Evolutionary conservation across 1,140 invertebrate species (phyloP).

Genomic region (Cydia splendana): DNA sequence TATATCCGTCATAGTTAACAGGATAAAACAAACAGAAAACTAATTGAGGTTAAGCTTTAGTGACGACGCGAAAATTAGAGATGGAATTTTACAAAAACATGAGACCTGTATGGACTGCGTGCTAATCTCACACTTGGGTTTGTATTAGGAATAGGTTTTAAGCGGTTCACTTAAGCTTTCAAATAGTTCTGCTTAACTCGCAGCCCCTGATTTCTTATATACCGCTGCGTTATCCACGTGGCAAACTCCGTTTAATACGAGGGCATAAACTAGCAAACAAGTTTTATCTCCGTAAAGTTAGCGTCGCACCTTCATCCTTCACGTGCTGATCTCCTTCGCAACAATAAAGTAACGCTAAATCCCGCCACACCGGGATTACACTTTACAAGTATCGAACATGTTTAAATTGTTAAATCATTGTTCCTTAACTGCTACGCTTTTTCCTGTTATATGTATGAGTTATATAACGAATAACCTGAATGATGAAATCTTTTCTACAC

Average conservation of each 20-base stretch:
- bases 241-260: constrained; percentile 56
- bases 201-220: constrained; percentile 1
- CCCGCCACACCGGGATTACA: constrained; percentile 49
- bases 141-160: background rate
- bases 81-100: background rate
- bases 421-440: background rate
- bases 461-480: background rate
- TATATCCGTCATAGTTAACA: constrained; percentile 3
- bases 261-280: constrained; percentile 69
- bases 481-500: no score
- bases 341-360: constrained; percentile 64
- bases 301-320: constrained; percentile 66
- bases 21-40: constrained; percentile 2
- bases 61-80: no score
- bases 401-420: constrained; percentile 27
- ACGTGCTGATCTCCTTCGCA: constrained; percentile 63
- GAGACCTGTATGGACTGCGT: background rate
- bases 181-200: background rate
- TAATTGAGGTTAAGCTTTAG: background rate
- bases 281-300: constrained; percentile 67
- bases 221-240: constrained; percentile 24
- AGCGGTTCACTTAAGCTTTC: background rate
- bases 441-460: background rate
- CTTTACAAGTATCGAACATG: constrained; percentile 34
- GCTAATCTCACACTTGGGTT: background rate